Base-by-base conservation (phyloP, 2,888 invertebrate species). In the Sericinus montela region DNA sequence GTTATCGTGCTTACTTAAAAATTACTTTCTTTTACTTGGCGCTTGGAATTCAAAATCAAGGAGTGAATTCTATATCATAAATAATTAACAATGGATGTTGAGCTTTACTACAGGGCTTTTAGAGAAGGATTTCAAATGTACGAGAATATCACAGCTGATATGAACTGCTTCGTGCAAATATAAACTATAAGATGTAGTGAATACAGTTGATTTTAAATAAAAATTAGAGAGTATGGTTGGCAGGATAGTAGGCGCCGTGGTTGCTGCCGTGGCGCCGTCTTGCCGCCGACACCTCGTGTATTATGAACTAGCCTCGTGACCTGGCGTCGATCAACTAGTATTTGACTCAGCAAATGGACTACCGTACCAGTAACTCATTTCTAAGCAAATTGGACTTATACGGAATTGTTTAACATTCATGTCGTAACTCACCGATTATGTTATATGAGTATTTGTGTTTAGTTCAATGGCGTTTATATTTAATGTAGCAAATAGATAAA, bases 211-310 rank as follows among this genome's bases (percentile, higher is more conserved):
- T 57, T 63, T 67, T 4, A 45, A 25, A 53, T 67, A 64, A 28
- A 29, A 40, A 13, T 30, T n/a, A 47, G 48, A 53, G 58, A 60
- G 63, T 62, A 67, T 71, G 67, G 69, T 70, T 72, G 75, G 75
- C 80, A 86, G 83, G 86, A 81, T 78, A 78, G 82, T 67, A 83
- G 87, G 87, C 87, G 87, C 87, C 87, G 75, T 70, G 67, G 57
- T 77, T 80, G 77, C 79, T 80, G 75, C 79, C 75, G 67, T 85
- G 87, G 87, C 87, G 87, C 87, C 87, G 83, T 73, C 83, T 72
- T 68, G 87, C 82, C 87, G 86, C 83, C 79, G 73, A 81, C 86
- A 84, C 86, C 84, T 87, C 83, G 83, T 84, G 84, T 85, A 84
- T 85, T 86, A 85, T 86, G 84, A 77, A 85, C 86, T 85, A 86